phyloP scores from a whole-genome alignment of 2,113 vertebrate species.

The Phylloscopus whistleri region DNA sequence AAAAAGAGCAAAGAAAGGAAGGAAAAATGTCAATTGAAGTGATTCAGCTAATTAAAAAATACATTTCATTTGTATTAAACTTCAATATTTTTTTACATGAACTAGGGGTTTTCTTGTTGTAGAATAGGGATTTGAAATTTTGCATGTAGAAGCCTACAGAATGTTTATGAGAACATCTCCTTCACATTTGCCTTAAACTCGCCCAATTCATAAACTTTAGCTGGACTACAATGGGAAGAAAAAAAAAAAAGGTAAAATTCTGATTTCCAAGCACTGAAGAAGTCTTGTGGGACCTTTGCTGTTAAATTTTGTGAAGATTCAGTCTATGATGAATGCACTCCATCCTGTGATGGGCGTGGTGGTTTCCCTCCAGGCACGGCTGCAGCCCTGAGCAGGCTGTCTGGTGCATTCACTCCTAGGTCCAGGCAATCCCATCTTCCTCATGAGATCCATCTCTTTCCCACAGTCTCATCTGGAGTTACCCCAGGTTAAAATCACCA shows the following conservation, averaged over 20 bases:
- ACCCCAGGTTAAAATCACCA: neutral
- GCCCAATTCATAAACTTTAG: neutral
- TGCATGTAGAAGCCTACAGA: neutral
- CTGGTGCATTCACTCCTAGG: neutral
- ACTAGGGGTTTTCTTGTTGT: neutral
- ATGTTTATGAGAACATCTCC: neutral
- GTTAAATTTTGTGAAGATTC: neutral
- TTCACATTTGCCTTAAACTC: neutral
- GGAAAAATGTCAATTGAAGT: neutral
- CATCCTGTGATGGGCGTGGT: neutral
- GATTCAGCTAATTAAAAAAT: neutral
- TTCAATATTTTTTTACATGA: neutral
- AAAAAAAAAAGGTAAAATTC: neutral
- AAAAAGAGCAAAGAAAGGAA: neutral
- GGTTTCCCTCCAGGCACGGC: neutral
- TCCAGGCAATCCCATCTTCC: neutral
- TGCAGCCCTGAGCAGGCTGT: neutral
- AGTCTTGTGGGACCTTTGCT: neutral
- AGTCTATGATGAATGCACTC: fast-evolving
- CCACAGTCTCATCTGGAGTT: neutral
- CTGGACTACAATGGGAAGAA: neutral
- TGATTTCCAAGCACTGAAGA: neutral
- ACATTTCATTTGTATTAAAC: neutral
- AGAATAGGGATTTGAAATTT: neutral
- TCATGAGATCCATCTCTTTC: neutral